Conservation (phyloP, 2,113 vertebrate genomes). For the Pollachius pollachius region DNA sequence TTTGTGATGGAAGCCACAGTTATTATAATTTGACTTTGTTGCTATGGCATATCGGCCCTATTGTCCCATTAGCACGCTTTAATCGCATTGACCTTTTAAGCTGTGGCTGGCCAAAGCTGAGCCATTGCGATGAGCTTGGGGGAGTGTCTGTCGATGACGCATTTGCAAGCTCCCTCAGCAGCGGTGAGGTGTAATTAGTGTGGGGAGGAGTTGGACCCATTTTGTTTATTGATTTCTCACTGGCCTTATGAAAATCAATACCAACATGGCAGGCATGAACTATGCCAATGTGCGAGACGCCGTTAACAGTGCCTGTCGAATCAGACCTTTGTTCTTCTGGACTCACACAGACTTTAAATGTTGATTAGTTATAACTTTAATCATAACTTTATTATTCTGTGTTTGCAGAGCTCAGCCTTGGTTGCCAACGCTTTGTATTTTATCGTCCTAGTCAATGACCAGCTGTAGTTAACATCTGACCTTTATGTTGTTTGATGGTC, state of each 20-base stretch:
- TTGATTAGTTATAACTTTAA: too few relatives aligned
- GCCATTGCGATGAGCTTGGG: slow-evolving; percentile 48
- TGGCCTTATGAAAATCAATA: slow-evolving; percentile 54
- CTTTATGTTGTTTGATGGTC: too few relatives aligned
- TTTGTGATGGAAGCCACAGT: slow-evolving; percentile 22
- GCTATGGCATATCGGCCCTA: slow-evolving; percentile 31
- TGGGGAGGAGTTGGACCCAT: slow-evolving; percentile 41
- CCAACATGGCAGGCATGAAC: slow-evolving; percentile 35
- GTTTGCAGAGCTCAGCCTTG: too few relatives aligned
- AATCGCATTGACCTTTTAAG: slow-evolving; percentile 56
- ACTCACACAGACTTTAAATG: too few relatives aligned
- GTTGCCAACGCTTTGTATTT: too few relatives aligned
- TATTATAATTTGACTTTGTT: slow-evolving; percentile 33
- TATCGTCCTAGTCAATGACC: too few relatives aligned
- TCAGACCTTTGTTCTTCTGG: too few relatives aligned
- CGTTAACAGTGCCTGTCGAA: too few relatives aligned
- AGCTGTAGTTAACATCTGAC: too few relatives aligned
- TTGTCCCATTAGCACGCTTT: slow-evolving; percentile 50
- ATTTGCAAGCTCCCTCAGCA: slow-evolving; percentile 44
- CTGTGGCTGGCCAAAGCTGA: slow-evolving; percentile 39
- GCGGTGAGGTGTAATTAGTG: slow-evolving; percentile 60
- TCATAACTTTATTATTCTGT: too few relatives aligned
- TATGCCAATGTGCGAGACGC: neutral
- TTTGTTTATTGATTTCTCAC: slow-evolving; percentile 63
- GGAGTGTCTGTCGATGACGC: slow-evolving; percentile 27